A percentile compares a stretch with the other conserved stretches of the same genome.
phyloP scores from a whole-genome alignment of 2,113 vertebrate genomes.

The Polypterus senegalus region DNA sequence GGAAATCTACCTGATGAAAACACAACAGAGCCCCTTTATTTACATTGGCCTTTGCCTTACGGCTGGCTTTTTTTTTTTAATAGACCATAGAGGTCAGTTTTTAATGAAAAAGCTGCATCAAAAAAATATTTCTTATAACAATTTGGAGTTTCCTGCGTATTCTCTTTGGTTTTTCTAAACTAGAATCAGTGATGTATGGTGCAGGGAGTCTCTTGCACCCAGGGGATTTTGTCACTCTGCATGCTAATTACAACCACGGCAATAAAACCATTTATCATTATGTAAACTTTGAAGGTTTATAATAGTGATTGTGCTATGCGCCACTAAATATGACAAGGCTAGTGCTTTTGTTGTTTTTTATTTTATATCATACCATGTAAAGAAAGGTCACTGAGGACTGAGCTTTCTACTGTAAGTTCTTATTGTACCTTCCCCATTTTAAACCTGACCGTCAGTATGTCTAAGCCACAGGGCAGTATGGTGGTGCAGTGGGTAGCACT shows the following conservation, averaged over 20 bases:
- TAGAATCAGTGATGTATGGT: slow-evolving; percentile 25
- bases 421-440: too few relatives aligned
- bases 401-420: too few relatives aligned
- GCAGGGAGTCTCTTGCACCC: slow-evolving; percentile 23
- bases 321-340: slow-evolving; percentile 22
- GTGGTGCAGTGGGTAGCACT: too few relatives aligned
- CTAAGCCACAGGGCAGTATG: too few relatives aligned
- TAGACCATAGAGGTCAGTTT: too few relatives aligned
- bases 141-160: slow-evolving; percentile 27
- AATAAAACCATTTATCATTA: slow-evolving; percentile 21
- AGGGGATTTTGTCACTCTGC: slow-evolving; percentile 22
- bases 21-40: neutral
- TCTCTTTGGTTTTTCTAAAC: slow-evolving; percentile 26
- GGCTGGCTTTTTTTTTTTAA: too few relatives aligned
- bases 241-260: slow-evolving; percentile 20
- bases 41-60: slow-evolving; percentile 21
- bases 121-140: slow-evolving; percentile 21
- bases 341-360: slow-evolving; percentile 13
- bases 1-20: slow-evolving; percentile 24
- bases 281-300: slow-evolving; percentile 23
- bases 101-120: neutral
- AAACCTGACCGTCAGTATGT: too few relatives aligned
- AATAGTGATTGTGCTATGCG: slow-evolving; percentile 15
- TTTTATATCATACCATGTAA: too few relatives aligned
- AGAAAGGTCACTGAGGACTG: too few relatives aligned